Percentiles rank a stretch among this genome's conserved stretches.
phyloP scores from a whole-genome alignment of 64 coral and sea anemone species.

The Porites australiensis region DNA sequence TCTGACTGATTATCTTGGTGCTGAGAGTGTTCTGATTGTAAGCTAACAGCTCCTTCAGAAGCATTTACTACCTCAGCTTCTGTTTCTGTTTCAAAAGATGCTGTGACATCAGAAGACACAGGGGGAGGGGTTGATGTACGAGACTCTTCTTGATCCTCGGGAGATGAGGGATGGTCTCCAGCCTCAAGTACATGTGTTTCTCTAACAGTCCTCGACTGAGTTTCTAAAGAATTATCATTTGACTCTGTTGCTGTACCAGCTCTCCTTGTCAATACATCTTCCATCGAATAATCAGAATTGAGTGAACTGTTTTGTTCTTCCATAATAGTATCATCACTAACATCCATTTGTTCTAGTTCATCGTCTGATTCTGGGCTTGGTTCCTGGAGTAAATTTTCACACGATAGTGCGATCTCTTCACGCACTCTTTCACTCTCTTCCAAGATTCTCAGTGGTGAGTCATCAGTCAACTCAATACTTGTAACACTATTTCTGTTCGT shows the following conservation, averaged over 20 bases:
- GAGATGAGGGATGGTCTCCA: slow-evolving; percentile 31
- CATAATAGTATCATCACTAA: slow-evolving; percentile 3
- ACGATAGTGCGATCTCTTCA: slow-evolving; percentile 60
- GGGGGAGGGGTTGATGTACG: slow-evolving; percentile 6
- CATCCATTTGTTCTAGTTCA: slow-evolving; percentile 37
- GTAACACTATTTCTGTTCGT: neutral
- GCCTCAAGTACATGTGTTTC: slow-evolving; percentile 38
- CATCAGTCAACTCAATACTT: slow-evolving; percentile 92
- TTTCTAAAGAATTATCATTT: neutral
- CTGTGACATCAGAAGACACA: slow-evolving; percentile 45
- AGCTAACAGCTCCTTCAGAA: neutral
- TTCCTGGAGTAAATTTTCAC: slow-evolving; percentile 26
- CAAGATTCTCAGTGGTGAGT: slow-evolving; percentile 88
- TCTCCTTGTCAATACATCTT: neutral
- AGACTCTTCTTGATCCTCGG: slow-evolving; percentile 31
- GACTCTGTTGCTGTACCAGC: neutral
- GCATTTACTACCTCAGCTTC: neutral
- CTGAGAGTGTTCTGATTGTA: neutral
- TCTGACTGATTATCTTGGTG: neutral
- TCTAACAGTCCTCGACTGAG: neutral
- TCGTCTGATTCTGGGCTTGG: slow-evolving; percentile 9
- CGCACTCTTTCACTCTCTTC: slow-evolving; percentile 86
- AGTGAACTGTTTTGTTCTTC: slow-evolving; percentile 11
- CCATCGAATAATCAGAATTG: slow-evolving; percentile 33
- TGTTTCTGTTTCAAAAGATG: slow-evolving; percentile 22